These are phyloP conservation scores for Crotalus horridus DNA, from an alignment of 2,113 vertebrate species.

Conservation along the genomic window DNA sequence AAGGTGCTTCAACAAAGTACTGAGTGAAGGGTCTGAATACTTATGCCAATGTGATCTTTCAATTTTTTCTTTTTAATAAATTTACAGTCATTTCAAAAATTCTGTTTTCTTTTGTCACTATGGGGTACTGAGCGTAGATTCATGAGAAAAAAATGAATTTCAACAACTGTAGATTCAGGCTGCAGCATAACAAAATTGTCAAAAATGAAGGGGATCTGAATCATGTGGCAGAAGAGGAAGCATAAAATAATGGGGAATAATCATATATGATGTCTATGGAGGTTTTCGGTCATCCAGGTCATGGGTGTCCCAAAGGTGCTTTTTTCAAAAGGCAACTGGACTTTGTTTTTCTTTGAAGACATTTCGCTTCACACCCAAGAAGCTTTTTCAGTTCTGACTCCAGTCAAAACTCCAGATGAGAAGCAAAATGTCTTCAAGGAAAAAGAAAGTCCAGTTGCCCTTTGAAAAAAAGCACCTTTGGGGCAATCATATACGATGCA, in stretches of 20 bases:
- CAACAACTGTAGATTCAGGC: too few relatives aligned
- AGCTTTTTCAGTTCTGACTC: background rate
- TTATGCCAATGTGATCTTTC: too few relatives aligned
- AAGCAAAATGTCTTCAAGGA: background rate
- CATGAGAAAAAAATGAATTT: too few relatives aligned
- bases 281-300: background rate
- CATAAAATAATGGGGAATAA: background rate
- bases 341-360: background rate
- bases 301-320: background rate
- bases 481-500: background rate
- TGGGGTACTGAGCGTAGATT: too few relatives aligned
- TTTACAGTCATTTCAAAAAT: too few relatives aligned
- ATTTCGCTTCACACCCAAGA: background rate
- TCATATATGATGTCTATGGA: background rate
- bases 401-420: background rate
- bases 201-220: too few relatives aligned
- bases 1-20: too few relatives aligned
- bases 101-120: too few relatives aligned
- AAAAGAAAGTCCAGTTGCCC: background rate
- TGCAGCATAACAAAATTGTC: too few relatives aligned
- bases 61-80: too few relatives aligned
- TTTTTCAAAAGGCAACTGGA: background rate
- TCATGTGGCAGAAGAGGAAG: background rate
- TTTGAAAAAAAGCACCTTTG: background rate
- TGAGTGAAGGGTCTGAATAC: too few relatives aligned